These are phyloP conservation scores for Caenorhabditis angaria DNA, from an alignment of 2,888 invertebrate genomes.

Conservation along the genomic window DNA sequence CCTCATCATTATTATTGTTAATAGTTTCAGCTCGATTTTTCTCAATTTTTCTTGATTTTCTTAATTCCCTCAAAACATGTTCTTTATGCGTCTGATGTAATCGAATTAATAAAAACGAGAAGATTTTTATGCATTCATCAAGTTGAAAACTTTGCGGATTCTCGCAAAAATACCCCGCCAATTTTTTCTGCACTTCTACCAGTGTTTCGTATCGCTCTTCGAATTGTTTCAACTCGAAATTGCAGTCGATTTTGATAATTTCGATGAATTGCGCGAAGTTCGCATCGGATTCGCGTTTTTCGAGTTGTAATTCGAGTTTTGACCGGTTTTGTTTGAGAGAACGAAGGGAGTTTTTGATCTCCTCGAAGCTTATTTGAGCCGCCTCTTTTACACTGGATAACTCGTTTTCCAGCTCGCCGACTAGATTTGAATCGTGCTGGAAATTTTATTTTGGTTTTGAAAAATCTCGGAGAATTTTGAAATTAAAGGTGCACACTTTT, in stretches of 20 bases:
- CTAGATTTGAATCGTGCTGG: constrained; percentile 37
- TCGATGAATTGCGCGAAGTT: constrained; percentile 30
- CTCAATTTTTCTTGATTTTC: constrained; percentile 15
- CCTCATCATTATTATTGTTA: background rate
- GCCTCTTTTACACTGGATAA: constrained; percentile 33
- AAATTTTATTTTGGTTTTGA: constrained; percentile 1
- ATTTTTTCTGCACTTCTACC: constrained; percentile 16
- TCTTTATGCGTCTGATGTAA: constrained; percentile 49
- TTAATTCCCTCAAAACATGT: constrained; percentile 17
- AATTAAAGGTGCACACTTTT: no score
- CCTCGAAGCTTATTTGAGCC: constrained; percentile 47
- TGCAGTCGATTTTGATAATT: constrained; percentile 37
- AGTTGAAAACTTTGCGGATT: constrained; percentile 57
- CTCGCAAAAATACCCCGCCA: constrained; percentile 53
- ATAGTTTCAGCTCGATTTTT: background rate
- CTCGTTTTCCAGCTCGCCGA: constrained; percentile 33
- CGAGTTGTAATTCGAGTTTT: constrained; percentile 37
- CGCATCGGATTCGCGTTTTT: constrained; percentile 6
- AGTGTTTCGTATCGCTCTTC: constrained; percentile 22
- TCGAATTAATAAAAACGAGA: constrained; percentile 58
- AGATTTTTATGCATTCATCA: constrained; percentile 70
- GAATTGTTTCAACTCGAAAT: constrained; percentile 27
- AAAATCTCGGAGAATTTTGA: no score
- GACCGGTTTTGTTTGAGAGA: constrained; percentile 21
- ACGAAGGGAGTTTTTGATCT: constrained; percentile 37